Evolutionary conservation across 2,113 vertebrate genomes (phyloP).

Genomic region (Sardina pilchardus): DNA sequence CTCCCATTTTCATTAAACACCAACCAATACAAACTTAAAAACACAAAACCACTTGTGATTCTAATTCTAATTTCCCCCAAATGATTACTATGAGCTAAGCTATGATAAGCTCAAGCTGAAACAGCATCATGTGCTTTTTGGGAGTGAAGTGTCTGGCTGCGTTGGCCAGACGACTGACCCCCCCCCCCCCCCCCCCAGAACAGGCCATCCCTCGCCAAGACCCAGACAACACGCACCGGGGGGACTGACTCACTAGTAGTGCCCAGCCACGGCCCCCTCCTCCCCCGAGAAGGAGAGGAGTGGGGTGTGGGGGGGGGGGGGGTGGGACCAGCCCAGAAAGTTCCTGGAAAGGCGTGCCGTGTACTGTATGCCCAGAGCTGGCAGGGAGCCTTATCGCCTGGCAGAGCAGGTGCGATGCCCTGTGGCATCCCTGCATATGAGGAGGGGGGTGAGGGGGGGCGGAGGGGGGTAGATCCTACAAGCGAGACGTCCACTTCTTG

Average conservation of each 20-base stretch:
- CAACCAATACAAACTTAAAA: neutral
- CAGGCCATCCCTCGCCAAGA: neutral
- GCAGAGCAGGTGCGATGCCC: neutral
- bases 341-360: neutral
- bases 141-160: neutral
- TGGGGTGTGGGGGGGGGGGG: too few relatives aligned
- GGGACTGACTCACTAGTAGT: neutral
- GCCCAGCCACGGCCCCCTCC: neutral
- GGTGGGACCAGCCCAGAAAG: neutral
- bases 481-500: too few relatives aligned
- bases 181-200: neutral
- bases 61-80: neutral
- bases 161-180: neutral
- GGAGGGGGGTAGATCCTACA: too few relatives aligned
- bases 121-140: neutral
- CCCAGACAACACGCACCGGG: neutral
- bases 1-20: too few relatives aligned
- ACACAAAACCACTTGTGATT: too few relatives aligned
- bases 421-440: neutral
- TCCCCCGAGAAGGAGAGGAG: neutral
- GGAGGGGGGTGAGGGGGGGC: neutral
- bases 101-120: neutral
- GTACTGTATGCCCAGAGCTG: neutral
- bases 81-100: too few relatives aligned
- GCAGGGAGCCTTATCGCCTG: neutral